Conservation (phyloP, 2,113 vertebrate genomes). For the Dasypus novemcinctus region DNA sequence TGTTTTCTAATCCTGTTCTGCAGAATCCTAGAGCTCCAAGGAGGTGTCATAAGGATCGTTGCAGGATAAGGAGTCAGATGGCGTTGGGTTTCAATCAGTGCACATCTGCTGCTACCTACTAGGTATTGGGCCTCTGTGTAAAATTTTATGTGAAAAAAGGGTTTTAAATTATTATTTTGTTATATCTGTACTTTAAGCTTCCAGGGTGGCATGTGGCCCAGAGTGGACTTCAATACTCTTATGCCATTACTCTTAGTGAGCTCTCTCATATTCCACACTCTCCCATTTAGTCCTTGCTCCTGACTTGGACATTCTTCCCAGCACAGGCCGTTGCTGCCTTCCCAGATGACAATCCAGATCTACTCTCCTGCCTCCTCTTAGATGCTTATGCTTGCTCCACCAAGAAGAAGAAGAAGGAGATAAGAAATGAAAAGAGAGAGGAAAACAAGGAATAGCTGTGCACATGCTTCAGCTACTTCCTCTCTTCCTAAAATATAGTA, state of each 20-base stretch:
- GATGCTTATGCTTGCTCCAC: neutral
- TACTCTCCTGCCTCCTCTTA: neutral
- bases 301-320: neutral
- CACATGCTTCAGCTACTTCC: neutral
- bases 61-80: neutral
- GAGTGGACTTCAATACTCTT: neutral
- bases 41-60: fast-evolving
- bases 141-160: neutral
- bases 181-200: neutral
- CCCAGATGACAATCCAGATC: neutral
- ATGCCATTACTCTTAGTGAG: neutral
- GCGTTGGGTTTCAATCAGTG: neutral
- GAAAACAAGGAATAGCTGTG: neutral
- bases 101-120: neutral
- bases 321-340: neutral
- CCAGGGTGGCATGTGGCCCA: neutral
- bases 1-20: neutral
- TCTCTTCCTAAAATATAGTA: neutral
- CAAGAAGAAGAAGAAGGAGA: neutral
- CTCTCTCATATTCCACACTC: neutral
- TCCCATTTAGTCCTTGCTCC: neutral
- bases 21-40: neutral
- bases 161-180: neutral
- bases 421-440: neutral
- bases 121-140: neutral